phyloP scores from a whole-genome alignment of 2,888 invertebrate genomes.

The Epinotia brunnichana region DNA sequence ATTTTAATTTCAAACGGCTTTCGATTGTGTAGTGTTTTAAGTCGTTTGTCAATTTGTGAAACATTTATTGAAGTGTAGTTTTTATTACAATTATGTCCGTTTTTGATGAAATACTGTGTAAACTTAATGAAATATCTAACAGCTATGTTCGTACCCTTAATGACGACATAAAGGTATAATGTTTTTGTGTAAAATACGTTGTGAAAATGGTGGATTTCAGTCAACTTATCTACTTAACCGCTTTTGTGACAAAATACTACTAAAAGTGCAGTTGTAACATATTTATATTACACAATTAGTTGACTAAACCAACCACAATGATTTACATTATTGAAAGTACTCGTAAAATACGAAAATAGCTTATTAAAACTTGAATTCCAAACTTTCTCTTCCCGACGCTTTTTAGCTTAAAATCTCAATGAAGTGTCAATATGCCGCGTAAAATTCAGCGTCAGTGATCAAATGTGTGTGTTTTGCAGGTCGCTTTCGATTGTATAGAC shows the following conservation, averaged over 20 bases:
- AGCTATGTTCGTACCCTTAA: conserved; percentile 61
- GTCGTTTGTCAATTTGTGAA: conserved; percentile 67
- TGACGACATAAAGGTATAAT: conserved; percentile 69
- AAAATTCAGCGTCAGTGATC: conserved; percentile 22
- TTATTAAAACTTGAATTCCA: background rate
- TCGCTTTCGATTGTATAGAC: conserved; percentile 62
- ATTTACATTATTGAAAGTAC: background rate
- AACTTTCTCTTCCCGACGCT: background rate
- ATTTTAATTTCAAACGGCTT: conserved; percentile 81
- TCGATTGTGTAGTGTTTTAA: conserved; percentile 66
- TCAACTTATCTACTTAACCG: conserved; percentile 8
- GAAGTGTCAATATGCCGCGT: background rate
- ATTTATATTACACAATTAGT: background rate
- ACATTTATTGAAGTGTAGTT: conserved; percentile 62
- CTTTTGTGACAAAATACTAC: background rate
- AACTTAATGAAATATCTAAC: conserved; percentile 68
- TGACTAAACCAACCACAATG: background rate
- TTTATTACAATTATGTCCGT: conserved; percentile 72
- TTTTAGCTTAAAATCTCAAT: background rate
- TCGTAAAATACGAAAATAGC: background rate
- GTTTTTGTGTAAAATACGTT: conserved; percentile 19
- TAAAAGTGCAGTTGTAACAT: conserved; percentile 3
- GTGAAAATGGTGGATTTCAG: conserved; percentile 21
- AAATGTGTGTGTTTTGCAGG: conserved; percentile 59
- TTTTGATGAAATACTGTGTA: conserved; percentile 71